Percentiles rank a stretch among this genome's conserved stretches.
Evolutionary conservation across 2,888 invertebrate genomes (phyloP).

Genomic region (Coenonympha glycerion): DNA sequence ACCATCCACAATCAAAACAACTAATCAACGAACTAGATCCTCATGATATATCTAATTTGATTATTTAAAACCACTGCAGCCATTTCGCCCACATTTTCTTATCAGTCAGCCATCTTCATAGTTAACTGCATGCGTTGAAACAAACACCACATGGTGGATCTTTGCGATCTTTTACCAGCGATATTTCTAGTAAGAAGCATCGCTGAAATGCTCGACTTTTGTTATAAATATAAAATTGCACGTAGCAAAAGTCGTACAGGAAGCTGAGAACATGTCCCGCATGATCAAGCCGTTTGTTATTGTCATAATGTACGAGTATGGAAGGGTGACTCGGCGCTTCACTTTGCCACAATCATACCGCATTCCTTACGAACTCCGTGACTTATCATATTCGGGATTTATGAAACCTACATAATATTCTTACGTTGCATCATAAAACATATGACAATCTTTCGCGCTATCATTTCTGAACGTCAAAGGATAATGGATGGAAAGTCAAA

Average conservation of each 20-base stretch:
- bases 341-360: slow-evolving; percentile 22
- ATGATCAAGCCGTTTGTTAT: slow-evolving; percentile 38
- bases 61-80: no score
- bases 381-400: not conserved
- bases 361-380: not conserved
- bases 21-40: no score
- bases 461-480: no score
- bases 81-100: no score
- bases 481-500: no score
- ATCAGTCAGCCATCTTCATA: not conserved
- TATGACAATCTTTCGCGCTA: no score
- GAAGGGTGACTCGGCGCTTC: slow-evolving; percentile 45
- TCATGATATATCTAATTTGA: no score
- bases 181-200: no score
- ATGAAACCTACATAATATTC: no score
- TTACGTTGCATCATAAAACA: no score
- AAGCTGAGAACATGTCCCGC: slow-evolving; percentile 30
- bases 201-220: not conserved
- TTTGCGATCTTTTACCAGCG: not conserved
- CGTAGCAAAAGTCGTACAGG: not conserved
- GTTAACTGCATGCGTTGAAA: not conserved
- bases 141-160: not conserved
- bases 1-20: no score
- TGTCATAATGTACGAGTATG: slow-evolving; percentile 41
- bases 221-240: not conserved